Evolutionary conservation across 2,113 vertebrate genomes (phyloP).

Genomic region (Bos javanicus): DNA sequence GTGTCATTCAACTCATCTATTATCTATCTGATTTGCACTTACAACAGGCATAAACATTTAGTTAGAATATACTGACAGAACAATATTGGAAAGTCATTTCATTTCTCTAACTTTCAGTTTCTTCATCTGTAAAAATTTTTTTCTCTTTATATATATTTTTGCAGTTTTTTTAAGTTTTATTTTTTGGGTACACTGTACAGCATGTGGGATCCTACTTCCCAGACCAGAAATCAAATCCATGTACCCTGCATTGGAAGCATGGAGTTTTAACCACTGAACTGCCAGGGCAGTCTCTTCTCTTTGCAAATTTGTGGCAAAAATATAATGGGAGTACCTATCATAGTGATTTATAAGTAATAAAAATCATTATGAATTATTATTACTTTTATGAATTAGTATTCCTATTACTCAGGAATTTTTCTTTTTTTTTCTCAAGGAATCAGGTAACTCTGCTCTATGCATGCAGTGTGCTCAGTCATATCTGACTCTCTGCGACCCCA

Average conservation of each 20-base stretch:
- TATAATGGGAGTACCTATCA: background rate
- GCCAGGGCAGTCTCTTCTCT: background rate
- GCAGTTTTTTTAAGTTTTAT: background rate
- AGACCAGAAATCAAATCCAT: background rate
- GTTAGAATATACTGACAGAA: background rate
- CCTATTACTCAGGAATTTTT: background rate
- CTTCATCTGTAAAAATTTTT: background rate
- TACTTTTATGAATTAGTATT: background rate
- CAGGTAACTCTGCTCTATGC: background rate
- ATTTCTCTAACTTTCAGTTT: background rate
- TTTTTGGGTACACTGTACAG: background rate
- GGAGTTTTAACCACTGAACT: background rate
- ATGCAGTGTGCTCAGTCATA: background rate
- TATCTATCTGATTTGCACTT: background rate
- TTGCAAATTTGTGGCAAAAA: background rate
- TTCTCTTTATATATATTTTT: background rate
- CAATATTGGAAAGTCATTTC: background rate
- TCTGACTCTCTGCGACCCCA: background rate
- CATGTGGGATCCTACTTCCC: background rate
- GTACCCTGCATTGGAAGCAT: background rate
- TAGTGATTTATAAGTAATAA: background rate
- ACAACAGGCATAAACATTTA: background rate
- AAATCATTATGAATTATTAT: background rate
- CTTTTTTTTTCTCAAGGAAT: background rate
- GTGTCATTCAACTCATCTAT: background rate